A percentile compares a stretch with the other conserved stretches of the same genome.
Evolutionary conservation across 1,140 invertebrate species (phyloP).

Genomic region (Thereuonema tuberculata): DNA sequence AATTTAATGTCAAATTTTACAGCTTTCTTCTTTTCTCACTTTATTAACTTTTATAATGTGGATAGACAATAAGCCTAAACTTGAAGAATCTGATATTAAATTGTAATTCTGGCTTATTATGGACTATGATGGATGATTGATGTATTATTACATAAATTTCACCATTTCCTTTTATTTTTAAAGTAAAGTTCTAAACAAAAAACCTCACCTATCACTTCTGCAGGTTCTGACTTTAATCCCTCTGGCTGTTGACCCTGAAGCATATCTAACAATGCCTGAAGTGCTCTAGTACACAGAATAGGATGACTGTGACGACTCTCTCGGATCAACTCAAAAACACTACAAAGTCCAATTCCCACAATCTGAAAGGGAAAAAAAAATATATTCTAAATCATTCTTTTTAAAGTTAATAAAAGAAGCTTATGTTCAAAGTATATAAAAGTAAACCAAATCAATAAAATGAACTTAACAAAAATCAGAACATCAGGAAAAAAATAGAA

Average conservation of each 20-base stretch:
- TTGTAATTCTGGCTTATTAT: too few relatives aligned
- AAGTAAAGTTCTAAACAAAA: too few relatives aligned
- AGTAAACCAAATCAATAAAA: neutral
- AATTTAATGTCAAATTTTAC: too few relatives aligned
- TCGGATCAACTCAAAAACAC: slow-evolving; percentile 79
- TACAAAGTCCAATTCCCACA: slow-evolving; percentile 75
- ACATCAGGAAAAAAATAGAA: neutral
- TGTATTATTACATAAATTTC: too few relatives aligned
- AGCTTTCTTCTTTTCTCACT: too few relatives aligned
- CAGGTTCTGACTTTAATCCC: slow-evolving; percentile 55
- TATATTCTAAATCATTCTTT: neutral
- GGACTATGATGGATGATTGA: too few relatives aligned
- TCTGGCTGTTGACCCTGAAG: slow-evolving; percentile 80
- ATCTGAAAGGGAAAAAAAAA: slow-evolving; percentile 41
- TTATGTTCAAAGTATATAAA: too few relatives aligned
- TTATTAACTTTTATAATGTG: too few relatives aligned
- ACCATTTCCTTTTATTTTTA: too few relatives aligned
- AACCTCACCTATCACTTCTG: slow-evolving; percentile 61
- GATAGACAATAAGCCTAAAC: too few relatives aligned
- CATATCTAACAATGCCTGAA: slow-evolving; percentile 74
- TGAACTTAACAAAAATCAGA: neutral
- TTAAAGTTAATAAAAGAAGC: neutral
- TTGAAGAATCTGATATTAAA: too few relatives aligned
- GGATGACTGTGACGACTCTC: slow-evolving; percentile 70
- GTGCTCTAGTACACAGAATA: slow-evolving; percentile 66